phyloP scores from a whole-genome alignment of 2,888 invertebrate genomes.

The Andrena dorsata region DNA sequence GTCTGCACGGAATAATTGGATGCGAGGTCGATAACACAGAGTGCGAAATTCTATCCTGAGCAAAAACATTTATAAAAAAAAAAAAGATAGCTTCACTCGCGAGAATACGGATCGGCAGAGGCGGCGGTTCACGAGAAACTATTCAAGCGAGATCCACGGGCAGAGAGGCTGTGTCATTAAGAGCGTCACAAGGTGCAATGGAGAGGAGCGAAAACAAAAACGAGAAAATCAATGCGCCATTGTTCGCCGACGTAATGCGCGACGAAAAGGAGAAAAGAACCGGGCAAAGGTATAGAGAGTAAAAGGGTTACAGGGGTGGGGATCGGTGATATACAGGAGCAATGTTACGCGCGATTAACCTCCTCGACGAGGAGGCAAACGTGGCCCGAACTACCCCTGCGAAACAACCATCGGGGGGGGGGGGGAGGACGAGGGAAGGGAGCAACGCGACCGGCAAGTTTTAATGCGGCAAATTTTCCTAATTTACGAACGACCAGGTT shows the following conservation, averaged over 20 bases:
- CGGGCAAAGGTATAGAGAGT: constrained; percentile 18
- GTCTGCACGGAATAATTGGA: no score
- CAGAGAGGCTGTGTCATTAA: constrained; percentile 36
- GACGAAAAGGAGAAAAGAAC: constrained; percentile 40
- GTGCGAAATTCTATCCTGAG: no score
- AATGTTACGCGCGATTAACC: constrained; percentile 72
- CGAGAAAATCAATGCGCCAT: constrained; percentile 47
- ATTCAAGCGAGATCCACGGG: constrained; percentile 26
- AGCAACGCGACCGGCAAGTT: constrained; percentile 37
- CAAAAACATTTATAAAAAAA: constrained; percentile 1
- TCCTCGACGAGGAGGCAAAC: constrained; percentile 40
- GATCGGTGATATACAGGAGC: constrained; percentile 59
- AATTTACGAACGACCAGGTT: constrained; percentile 51
- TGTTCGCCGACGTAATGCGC: constrained; percentile 53
- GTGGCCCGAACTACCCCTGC: constrained; percentile 22
- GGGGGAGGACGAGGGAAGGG: background rate
- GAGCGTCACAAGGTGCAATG: constrained; percentile 21
- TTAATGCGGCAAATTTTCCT: constrained; percentile 56
- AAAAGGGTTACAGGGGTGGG: constrained; percentile 8
- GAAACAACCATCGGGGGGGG: constrained; percentile 26
- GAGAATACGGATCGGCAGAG: background rate
- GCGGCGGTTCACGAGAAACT: background rate
- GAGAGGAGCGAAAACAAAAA: constrained; percentile 30
- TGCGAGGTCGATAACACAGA: no score
- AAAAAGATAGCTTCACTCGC: constrained; percentile 7